These are phyloP conservation scores for Hormaphis cornu DNA, from an alignment of 1,140 invertebrate genomes.

Conservation along the genomic window DNA sequence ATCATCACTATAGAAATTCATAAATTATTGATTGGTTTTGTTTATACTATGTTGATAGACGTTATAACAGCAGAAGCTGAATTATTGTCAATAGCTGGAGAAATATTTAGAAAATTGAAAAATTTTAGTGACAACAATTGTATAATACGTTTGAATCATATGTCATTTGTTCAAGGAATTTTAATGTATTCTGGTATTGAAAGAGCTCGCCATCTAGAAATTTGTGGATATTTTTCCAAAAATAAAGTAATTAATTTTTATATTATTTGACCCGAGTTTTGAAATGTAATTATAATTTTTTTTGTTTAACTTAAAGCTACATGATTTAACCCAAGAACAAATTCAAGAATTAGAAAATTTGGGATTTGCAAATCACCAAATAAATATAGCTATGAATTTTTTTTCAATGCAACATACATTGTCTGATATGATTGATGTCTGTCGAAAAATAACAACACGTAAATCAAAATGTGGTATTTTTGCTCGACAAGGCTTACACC, in stretches of 20 bases:
- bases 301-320: not conserved
- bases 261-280: not conserved
- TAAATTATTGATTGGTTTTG: not conserved
- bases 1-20: not conserved
- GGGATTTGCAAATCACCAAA: conserved; percentile 24
- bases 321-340: not conserved
- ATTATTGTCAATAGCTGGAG: conserved; percentile 63
- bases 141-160: conserved; percentile 72
- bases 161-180: conserved; percentile 63
- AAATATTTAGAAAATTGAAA: conserved; percentile 65
- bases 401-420: conserved; percentile 13
- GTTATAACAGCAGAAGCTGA: conserved; percentile 76
- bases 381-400: conserved; percentile 18
- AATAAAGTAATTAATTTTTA: conserved; percentile 45
- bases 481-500: conserved; percentile 51
- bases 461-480: conserved; percentile 17
- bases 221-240: conserved; percentile 55
- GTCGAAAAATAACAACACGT: conserved; percentile 15
- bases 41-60: conserved; percentile 42
- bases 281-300: not conserved
- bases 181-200: conserved; percentile 72
- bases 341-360: conserved; percentile 9
- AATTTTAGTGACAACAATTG: conserved; percentile 56
- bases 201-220: conserved; percentile 55
- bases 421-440: conserved; percentile 1